Evolutionary conservation across 2,888 invertebrate species (phyloP), one percentile per base, ranked within the genome.

Genomic region (Dryobota labecula): DNA sequence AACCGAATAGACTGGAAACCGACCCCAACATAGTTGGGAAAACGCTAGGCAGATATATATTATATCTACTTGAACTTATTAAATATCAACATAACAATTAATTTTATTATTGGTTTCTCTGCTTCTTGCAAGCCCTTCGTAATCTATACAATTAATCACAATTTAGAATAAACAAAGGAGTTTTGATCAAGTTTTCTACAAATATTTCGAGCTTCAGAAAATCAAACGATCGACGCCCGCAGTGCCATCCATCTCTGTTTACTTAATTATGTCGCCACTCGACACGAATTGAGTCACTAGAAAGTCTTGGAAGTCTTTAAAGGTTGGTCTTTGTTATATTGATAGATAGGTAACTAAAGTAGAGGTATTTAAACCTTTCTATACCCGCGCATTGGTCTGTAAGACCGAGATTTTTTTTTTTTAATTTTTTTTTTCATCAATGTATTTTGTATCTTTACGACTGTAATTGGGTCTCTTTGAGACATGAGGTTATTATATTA

Each of bases 201-300:
- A 71, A 57, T 76, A 15, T 54, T 38, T 53, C 4, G 18, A 33
- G 49, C 15, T 33, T 45, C 30, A 49, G 43, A 27, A 71, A 56
- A 45, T 51, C 43, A 43, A 76, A 49, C 43, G 70, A 60, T 27
- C 43, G 70, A 63, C 38, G 9, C 27, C 45, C n/a, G 43, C n/a
- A 38, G 45, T 45, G 49, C 30, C 30, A 76, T 64, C 49, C 13
- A 45, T 65, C 60, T 38, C 70, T 76, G 71, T 61, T 56, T n/a
- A 61, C 18, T 60, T 65, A 54, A 76, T 65, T 71, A 71, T 51
- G 20, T 51, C 33, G 49, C 56, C 53, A 20, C 27, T 53, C n/a
- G 18, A 53, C 43, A n/a, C 6, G 13, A 70, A 62, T 75, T 62
- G 13, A 62, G 27, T 33, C n/a, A 58, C 41, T 45, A 30, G 11